Evolutionary conservation across 2,797 vertebrate species (phyloP).

Genomic region (Lutjanus argentimaculatus): DNA sequence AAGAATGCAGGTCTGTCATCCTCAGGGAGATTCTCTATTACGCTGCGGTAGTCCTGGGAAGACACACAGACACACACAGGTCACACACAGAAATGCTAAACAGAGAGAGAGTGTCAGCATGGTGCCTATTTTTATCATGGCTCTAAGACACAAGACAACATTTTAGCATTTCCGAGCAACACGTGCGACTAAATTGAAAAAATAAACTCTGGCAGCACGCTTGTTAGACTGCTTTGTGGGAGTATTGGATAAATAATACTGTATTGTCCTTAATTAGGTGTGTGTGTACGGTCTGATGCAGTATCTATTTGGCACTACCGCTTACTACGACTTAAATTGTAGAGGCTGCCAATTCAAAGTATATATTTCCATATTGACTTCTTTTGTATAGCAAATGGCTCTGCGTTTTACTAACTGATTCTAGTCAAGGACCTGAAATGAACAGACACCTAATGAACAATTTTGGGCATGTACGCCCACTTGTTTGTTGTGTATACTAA

Average conservation of each 20-base stretch:
- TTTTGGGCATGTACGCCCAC: background rate
- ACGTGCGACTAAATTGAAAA: background rate
- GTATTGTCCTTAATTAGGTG: background rate
- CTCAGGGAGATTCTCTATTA: constrained; percentile 95
- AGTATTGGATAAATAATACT: constrained; percentile 2
- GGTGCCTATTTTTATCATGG: background rate
- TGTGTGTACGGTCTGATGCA: background rate
- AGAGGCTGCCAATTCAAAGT: constrained; percentile 4
- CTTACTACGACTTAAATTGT: constrained; percentile 8
- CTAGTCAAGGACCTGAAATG: background rate
- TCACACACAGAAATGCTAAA: constrained; percentile 46
- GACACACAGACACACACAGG: constrained; percentile 55
- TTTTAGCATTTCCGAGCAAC: constrained; percentile 21
- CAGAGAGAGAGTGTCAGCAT: constrained; percentile 5
- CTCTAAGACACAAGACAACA: background rate
- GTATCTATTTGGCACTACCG: background rate
- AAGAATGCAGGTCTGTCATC: constrained; percentile 96
- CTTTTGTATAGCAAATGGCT: constrained; percentile 5
- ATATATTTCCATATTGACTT: constrained; percentile 18
- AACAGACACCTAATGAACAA: background rate
- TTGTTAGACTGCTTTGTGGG: constrained; percentile 11
- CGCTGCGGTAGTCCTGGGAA: constrained; percentile 91
- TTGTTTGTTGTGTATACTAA: constrained; percentile 2
- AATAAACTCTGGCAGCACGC: background rate
- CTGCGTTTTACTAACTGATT: background rate